Percentiles rank a stretch among this genome's conserved stretches.
Evolutionary conservation across 1,140 invertebrate genomes (phyloP).

Genomic region (Zaprionus ghesquierei): DNA sequence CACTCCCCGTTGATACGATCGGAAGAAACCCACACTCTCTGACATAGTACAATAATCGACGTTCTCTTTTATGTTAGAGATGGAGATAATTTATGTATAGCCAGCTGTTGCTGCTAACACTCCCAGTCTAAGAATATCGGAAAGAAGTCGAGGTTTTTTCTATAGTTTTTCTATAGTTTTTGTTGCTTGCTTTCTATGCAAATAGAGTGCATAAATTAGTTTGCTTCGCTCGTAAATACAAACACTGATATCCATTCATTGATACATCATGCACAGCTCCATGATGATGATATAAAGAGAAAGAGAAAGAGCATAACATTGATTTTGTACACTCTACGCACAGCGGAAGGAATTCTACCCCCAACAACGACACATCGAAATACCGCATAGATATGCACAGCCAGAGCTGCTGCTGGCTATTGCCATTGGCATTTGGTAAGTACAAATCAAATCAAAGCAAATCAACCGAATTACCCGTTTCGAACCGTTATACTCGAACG

Average conservation of each 20-base stretch:
- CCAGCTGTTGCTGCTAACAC: conserved; percentile 8
- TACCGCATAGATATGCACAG: conserved; percentile 10
- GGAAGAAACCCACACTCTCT: not conserved
- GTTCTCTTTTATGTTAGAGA: conserved; percentile 22
- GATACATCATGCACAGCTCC: conserved; percentile 5
- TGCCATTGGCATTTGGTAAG: conserved; percentile 77
- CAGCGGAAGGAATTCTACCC: not conserved
- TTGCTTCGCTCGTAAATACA: conserved; percentile 1
- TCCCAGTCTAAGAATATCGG: conserved; percentile 14
- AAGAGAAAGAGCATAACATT: not conserved
- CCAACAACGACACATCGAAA: not conserved
- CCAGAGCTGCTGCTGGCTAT: conserved; percentile 46
- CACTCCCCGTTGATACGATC: not conserved
- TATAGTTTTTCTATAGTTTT: not conserved
- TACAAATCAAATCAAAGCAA: conserved; percentile 44
- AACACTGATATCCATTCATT: conserved; percentile 13
- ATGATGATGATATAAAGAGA: conserved; percentile 20
- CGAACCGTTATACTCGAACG: conserved; percentile 10
- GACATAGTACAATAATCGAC: conserved; percentile 9
- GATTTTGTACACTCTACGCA: conserved; percentile 24
- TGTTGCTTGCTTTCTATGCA: conserved; percentile 39
- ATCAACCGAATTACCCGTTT: conserved; percentile 50
- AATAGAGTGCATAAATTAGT: conserved; percentile 27
- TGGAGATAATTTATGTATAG: conserved; percentile 11
- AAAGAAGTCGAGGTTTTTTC: not conserved